Percentiles rank a stretch among this genome's conserved stretches.
Conservation (phyloP, 2,888 invertebrate species). For the Heliconius cydno region DNA sequence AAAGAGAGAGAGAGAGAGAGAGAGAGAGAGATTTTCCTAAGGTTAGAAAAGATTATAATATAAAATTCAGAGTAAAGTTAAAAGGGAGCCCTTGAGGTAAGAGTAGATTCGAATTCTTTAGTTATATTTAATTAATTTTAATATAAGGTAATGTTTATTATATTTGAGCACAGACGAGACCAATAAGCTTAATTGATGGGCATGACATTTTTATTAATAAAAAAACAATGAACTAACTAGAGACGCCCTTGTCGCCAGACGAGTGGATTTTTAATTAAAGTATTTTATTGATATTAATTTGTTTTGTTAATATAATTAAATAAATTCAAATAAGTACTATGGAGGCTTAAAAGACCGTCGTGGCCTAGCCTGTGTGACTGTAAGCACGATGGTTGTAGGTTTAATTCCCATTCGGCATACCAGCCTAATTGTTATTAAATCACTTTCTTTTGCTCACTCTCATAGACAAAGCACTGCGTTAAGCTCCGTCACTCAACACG, state of each 20-base stretch:
- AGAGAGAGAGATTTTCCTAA: too few relatives aligned
- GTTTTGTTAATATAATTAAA: neutral
- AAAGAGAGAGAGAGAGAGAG: too few relatives aligned
- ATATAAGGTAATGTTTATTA: neutral
- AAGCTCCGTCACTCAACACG: neutral
- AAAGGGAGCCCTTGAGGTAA: too few relatives aligned
- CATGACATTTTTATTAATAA: neutral
- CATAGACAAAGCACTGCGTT: neutral
- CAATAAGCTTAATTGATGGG: neutral
- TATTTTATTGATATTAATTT: neutral
- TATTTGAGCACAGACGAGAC: neutral
- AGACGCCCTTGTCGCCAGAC: neutral
- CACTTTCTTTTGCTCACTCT: neutral
- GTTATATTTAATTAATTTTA: neutral
- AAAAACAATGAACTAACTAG: neutral
- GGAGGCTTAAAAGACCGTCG: neutral
- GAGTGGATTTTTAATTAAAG: constrained; percentile 1
- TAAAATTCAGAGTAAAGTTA: too few relatives aligned
- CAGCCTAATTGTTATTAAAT: too few relatives aligned
- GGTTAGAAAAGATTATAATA: too few relatives aligned
- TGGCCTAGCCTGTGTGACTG: neutral
- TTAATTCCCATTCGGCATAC: neutral
- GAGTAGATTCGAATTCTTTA: too few relatives aligned
- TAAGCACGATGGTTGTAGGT: neutral
- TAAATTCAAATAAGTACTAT: neutral